Evolutionary conservation across 2,888 invertebrate species (phyloP).

Genomic region (Ecliptopera silaceata): DNA sequence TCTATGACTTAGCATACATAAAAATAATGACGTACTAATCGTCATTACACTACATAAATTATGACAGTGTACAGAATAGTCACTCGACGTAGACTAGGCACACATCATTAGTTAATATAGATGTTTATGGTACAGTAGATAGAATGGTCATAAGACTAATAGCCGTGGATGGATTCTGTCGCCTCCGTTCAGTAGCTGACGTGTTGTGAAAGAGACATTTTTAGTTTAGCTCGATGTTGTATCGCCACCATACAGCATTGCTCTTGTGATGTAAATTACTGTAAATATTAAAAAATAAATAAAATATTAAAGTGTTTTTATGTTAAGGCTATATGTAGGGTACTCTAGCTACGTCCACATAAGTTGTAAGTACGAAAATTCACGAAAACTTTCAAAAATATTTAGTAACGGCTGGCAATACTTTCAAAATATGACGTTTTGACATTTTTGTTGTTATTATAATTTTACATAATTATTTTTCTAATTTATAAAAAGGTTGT

Average conservation of each 20-base stretch:
- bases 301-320: slow-evolving; percentile 57
- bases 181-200: neutral
- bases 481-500: slow-evolving; percentile 69
- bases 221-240: slow-evolving; percentile 51
- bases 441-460: slow-evolving; percentile 63
- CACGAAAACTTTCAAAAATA: slow-evolving; percentile 44
- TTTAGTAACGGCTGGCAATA: slow-evolving; percentile 50
- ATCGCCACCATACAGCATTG: slow-evolving; percentile 61
- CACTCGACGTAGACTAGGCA: too few species aligned
- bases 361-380: slow-evolving; percentile 70
- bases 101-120: too few species aligned
- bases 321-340: slow-evolving; percentile 59
- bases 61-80: too few species aligned
- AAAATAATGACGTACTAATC: neutral
- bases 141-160: neutral
- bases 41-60: neutral
- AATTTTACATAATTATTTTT: slow-evolving; percentile 64
- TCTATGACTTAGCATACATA: neutral
- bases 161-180: neutral
- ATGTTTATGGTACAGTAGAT: neutral
- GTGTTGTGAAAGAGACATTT: slow-evolving; percentile 38
- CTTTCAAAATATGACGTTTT: slow-evolving; percentile 52
- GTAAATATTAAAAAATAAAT: slow-evolving; percentile 66
- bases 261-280: slow-evolving; percentile 81
- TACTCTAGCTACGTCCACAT: slow-evolving; percentile 53